Conservation (phyloP, 2,113 vertebrate genomes). For the Rhynchomys soricoides region DNA sequence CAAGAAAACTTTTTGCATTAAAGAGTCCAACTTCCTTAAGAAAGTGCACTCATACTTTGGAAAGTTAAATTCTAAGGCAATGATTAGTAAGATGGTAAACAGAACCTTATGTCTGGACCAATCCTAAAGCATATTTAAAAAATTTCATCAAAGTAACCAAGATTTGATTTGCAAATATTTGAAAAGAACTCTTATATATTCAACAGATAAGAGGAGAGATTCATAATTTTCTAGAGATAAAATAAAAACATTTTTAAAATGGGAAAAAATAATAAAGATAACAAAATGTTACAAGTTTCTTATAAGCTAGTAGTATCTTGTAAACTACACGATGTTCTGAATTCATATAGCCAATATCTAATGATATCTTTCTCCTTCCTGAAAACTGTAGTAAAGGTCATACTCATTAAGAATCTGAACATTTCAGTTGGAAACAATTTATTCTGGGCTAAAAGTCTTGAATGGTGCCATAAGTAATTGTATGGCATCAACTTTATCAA, state of each 20-base stretch:
- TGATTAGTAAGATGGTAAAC: conserved; percentile 70
- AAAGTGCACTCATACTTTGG: conserved; percentile 61
- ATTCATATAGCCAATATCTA: conserved; percentile 74
- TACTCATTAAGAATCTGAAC: conserved; percentile 60
- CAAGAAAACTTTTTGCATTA: conserved; percentile 54
- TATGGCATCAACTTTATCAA: conserved; percentile 42
- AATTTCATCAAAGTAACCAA: conserved; percentile 60
- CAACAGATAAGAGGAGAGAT: conserved; percentile 68
- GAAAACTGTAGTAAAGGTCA: conserved; percentile 63
- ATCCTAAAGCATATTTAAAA: conserved; percentile 71
- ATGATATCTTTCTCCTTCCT: conserved; percentile 71
- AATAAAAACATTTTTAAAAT: conserved; percentile 66
- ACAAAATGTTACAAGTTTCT: conserved; percentile 71
- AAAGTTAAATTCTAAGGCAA: conserved; percentile 60
- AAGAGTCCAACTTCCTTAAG: conserved; percentile 50
- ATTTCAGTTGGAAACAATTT: conserved; percentile 56
- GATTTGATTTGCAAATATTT: conserved; percentile 62
- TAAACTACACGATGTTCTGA: conserved; percentile 67
- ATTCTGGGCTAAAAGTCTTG: conserved; percentile 41
- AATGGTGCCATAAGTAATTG: conserved; percentile 57
- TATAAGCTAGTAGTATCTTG: conserved; percentile 34
- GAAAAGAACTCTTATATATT: conserved; percentile 63
- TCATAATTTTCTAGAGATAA: conserved; percentile 70
- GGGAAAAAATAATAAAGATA: conserved; percentile 76
- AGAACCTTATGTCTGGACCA: conserved; percentile 63